Evolutionary conservation across 2,888 invertebrate species (phyloP).

Genomic region (Polydrusus tereticollis): DNA sequence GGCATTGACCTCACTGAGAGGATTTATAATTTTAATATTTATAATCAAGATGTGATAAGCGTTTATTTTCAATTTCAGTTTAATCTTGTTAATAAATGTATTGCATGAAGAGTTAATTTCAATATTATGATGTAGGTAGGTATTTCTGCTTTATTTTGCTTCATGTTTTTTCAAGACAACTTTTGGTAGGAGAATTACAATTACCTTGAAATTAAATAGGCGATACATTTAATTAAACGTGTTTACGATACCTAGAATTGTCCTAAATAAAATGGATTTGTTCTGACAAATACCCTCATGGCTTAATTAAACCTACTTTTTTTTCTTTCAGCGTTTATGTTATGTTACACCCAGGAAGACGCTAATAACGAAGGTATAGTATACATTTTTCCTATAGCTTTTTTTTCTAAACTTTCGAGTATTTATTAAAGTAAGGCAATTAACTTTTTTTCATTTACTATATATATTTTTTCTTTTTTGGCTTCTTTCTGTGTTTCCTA

Average conservation of each 20-base stretch:
- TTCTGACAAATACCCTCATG: not conserved
- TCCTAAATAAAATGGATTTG: not conserved
- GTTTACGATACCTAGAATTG: not conserved
- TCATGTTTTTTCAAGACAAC: no score
- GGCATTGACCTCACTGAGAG: no score
- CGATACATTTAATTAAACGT: no score
- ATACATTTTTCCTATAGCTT: conserved; percentile 55
- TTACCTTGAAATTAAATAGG: no score
- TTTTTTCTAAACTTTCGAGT: conserved; percentile 10
- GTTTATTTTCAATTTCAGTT: no score
- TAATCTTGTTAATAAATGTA: no score
- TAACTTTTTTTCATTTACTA: conserved; percentile 49
- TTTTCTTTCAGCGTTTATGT: conserved; percentile 91
- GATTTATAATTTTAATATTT: no score
- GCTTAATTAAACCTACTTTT: conserved; percentile 46
- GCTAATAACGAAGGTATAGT: conserved; percentile 88
- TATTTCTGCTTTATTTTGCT: no score
- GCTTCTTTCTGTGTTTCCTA: conserved; percentile 70
- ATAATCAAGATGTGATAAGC: no score
- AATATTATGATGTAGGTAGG: no score
- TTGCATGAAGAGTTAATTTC: no score
- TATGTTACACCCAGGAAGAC: conserved; percentile 94
- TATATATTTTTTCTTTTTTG: conserved; percentile 62
- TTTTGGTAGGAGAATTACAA: no score
- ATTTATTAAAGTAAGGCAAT: conserved; percentile 48